Evolutionary conservation across 2,888 invertebrate genomes (phyloP).

Genomic region (Leptopilina syphax): DNA sequence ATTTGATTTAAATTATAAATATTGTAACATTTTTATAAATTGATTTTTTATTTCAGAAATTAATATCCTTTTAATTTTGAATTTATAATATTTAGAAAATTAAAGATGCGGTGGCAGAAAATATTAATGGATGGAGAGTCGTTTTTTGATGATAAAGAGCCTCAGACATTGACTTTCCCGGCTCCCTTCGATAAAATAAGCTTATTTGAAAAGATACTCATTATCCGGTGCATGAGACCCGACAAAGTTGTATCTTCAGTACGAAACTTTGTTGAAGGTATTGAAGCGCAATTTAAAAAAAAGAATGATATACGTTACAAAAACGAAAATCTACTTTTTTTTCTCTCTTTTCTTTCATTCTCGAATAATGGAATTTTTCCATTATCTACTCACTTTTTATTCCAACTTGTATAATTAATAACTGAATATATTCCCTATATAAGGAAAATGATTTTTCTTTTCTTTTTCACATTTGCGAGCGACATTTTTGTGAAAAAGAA

Average conservation of each 20-base stretch:
- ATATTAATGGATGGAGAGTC: constrained; percentile 83
- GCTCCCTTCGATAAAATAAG: constrained; percentile 84
- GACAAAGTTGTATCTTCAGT: constrained; percentile 92
- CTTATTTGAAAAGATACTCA: constrained; percentile 86
- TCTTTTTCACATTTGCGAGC: too few relatives aligned
- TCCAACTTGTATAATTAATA: constrained; percentile 3
- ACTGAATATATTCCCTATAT: background rate
- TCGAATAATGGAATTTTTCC: background rate
- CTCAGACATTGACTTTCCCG: constrained; percentile 86
- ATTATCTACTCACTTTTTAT: background rate
- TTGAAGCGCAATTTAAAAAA: background rate
- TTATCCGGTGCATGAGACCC: constrained; percentile 89
- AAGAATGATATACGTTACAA: too few relatives aligned
- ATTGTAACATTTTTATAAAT: too few relatives aligned
- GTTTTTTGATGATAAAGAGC: constrained; percentile 86
- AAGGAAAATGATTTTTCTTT: too few relatives aligned
- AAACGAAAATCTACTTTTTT: background rate
- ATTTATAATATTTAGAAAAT: constrained; percentile 78
- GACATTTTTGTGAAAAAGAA: background rate
- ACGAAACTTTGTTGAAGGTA: constrained; percentile 84
- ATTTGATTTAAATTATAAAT: too few relatives aligned
- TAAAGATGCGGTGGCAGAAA: constrained; percentile 81
- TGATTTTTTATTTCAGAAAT: too few relatives aligned
- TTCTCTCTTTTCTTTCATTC: background rate
- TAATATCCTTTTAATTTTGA: too few relatives aligned